Base-by-base conservation (phyloP, 1,140 invertebrate genomes). In the Drosophila watanabei region DNA sequence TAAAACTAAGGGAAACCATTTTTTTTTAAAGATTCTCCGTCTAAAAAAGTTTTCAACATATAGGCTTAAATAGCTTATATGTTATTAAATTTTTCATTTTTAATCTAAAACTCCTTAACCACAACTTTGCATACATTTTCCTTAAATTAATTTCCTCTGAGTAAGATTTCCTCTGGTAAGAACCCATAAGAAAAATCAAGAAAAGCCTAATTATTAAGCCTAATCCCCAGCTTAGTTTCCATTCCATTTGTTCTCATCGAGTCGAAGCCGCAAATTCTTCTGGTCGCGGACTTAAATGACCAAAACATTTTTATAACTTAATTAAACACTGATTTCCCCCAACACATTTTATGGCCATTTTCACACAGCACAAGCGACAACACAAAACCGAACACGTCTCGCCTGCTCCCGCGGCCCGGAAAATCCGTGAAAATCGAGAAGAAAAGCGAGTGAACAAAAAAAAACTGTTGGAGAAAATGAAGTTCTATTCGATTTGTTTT, bases 401-500 rank as follows among this genome's bases (percentile, higher is more conserved):
- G 33, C 28, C 54, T 16, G 14, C 41, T 20, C 16, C 30, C 54
- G 20, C 35, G 3, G 32, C n/a, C 18, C 66, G 16, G 13, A 24
- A 56, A 39, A 57, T 49, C 39, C 32, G 30, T 16, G 60, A 52
- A 60, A 39, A 71, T 39, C 56, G 57, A 33, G 33, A 51, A 35
- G 45, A 51, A 73, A 73, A 41, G 37, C 45, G 32, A 52, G 13
- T 57, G 54, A 57, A 57, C 35, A 20, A 45, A 51, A 57, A 72
- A 60, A 73, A 73, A 73, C 24, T 60, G 45, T 77, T 43, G 33
- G 46, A 76, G 63, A 78, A 88, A 89, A 88, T 81, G 73, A 88
- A 89, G 79, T 90, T 90, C 86, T 79, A 72, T 82, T 75, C 85
- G 75, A 89, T 90, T 89, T 89, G 86, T 89, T 89, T 89, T 89